A percentile compares a stretch with the other conserved stretches of the same genome.
Conservation (phyloP, 2,888 invertebrate species). For the Gibbula magus region DNA sequence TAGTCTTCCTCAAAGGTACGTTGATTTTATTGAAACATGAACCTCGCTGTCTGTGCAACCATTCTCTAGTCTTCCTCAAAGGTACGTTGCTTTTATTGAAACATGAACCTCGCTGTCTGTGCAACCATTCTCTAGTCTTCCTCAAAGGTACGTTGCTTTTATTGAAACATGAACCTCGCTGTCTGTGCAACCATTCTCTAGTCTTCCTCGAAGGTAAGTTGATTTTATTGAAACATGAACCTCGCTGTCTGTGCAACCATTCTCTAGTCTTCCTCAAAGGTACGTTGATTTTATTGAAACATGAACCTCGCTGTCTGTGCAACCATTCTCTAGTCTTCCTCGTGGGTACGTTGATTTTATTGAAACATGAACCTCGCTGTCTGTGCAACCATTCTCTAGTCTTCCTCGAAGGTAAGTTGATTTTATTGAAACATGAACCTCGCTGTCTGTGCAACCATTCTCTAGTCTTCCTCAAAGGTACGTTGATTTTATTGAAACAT, state of each 20-base stretch:
- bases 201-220: slow-evolving; percentile 83
- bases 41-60: slow-evolving; percentile 96
- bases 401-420: slow-evolving; percentile 83
- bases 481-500: no score
- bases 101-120: slow-evolving; percentile 95
- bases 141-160: no score
- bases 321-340: slow-evolving; percentile 91
- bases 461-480: slow-evolving; percentile 86
- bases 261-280: slow-evolving; percentile 86
- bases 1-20: slow-evolving; percentile 84
- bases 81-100: no score
- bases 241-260: slow-evolving; percentile 94
- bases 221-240: no score
- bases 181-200: slow-evolving; percentile 95
- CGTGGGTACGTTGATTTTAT: no score
- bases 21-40: no score
- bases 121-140: slow-evolving; percentile 93
- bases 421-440: no score
- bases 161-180: slow-evolving; percentile 96
- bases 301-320: slow-evolving; percentile 94
- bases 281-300: no score
- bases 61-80: slow-evolving; percentile 86
- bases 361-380: slow-evolving; percentile 91
- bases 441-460: slow-evolving; percentile 94
- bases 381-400: slow-evolving; percentile 95